These are phyloP conservation scores for Eciton burchellii DNA, from an alignment of 1,140 invertebrate species.

Conservation along the genomic window DNA sequence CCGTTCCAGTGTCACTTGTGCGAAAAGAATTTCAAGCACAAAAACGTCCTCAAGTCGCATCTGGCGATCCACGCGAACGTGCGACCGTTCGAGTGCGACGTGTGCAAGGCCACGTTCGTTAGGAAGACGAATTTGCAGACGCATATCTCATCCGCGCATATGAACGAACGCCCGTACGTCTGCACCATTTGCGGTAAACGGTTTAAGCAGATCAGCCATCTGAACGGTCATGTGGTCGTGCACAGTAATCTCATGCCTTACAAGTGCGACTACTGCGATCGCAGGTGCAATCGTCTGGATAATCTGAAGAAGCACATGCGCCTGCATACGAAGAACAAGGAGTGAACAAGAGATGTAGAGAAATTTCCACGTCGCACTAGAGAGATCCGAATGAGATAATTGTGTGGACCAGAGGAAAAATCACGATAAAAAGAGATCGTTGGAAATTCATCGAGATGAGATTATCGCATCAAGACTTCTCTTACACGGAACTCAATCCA, in stretches of 20 bases:
- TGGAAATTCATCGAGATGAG: neutral
- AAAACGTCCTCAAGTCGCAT: slow-evolving; percentile 79
- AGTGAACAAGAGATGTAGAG: slow-evolving; percentile 27
- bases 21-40: slow-evolving; percentile 84
- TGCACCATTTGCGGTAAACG: slow-evolving; percentile 85
- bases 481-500: neutral
- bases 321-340: slow-evolving; percentile 76
- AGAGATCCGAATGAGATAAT: neutral
- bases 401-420: no score
- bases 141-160: slow-evolving; percentile 81
- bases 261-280: slow-evolving; percentile 79
- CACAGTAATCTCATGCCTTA: slow-evolving; percentile 81
- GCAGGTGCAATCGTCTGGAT: slow-evolving; percentile 78
- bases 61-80: slow-evolving; percentile 80
- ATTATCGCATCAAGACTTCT: neutral
- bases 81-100: slow-evolving; percentile 79
- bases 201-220: slow-evolving; percentile 82
- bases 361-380: neutral
- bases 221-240: slow-evolving; percentile 80
- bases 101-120: slow-evolving; percentile 80
- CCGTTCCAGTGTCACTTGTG: slow-evolving; percentile 89
- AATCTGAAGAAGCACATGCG: slow-evolving; percentile 81
- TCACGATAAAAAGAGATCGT: neutral
- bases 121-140: slow-evolving; percentile 80
- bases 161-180: slow-evolving; percentile 85